Percentiles rank a stretch among this genome's conserved stretches.
Conservation (phyloP, 2,888 invertebrate genomes). For the Cryptus armator region DNA sequence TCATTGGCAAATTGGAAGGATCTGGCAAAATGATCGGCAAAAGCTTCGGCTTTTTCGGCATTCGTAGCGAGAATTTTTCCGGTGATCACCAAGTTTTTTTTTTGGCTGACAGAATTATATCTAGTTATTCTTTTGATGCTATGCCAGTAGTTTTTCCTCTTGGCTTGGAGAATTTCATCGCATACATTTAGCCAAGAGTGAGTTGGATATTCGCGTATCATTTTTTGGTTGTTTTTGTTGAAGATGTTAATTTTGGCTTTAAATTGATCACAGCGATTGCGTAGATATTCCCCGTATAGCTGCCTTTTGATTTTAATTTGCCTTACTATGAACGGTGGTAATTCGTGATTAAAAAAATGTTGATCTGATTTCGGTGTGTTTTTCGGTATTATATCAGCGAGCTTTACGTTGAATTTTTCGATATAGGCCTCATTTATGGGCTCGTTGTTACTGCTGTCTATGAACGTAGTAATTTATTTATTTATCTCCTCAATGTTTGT, state of each 20-base stretch:
- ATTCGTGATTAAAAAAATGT: background rate
- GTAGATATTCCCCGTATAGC: slow-evolving; percentile 27
- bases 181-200: slow-evolving; percentile 41
- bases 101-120: background rate
- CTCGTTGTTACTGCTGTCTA: background rate
- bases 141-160: slow-evolving; percentile 56
- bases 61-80: background rate
- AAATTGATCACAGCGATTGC: background rate
- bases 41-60: slow-evolving; percentile 30
- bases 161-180: slow-evolving; percentile 21
- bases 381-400: background rate
- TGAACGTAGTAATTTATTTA: background rate
- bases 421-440: background rate
- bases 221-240: slow-evolving; percentile 40
- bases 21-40: background rate
- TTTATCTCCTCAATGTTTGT: slow-evolving; percentile 18
- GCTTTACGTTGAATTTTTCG: background rate
- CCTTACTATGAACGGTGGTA: background rate
- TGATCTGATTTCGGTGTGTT: slow-evolving; percentile 27
- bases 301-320: slow-evolving; percentile 24
- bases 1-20: background rate
- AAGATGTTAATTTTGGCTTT: slow-evolving; percentile 31
- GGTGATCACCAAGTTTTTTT: background rate
- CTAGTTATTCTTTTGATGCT: slow-evolving; percentile 31
- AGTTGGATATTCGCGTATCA: slow-evolving; percentile 34